phyloP scores from a whole-genome alignment of 2,113 vertebrate species.

The Chunga burmeisteri region DNA sequence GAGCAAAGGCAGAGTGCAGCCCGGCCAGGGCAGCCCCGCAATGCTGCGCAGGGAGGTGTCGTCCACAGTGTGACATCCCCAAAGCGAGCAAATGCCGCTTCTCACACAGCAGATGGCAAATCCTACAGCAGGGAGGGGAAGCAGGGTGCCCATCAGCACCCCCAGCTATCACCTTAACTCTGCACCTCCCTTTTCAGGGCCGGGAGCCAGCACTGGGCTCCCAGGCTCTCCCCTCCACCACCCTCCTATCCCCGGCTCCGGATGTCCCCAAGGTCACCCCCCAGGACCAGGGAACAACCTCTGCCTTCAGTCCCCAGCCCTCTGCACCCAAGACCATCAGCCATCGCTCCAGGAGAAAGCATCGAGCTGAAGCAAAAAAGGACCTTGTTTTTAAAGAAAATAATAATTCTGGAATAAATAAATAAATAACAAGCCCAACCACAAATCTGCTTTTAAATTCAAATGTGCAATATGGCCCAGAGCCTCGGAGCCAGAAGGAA shows the following conservation, averaged over 20 bases:
- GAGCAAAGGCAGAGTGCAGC: neutral
- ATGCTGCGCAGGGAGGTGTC: neutral
- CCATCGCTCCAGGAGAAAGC: neutral
- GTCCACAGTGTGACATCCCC: neutral
- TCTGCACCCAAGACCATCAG: neutral
- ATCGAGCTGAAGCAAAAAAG: neutral
- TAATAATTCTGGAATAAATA: conserved; percentile 42
- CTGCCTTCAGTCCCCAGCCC: neutral
- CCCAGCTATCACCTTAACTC: conserved; percentile 42
- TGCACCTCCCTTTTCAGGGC: conserved; percentile 11
- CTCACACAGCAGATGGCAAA: conserved; percentile 63
- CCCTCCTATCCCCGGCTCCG: neutral
- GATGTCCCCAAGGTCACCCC: neutral
- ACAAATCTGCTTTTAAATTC: conserved; percentile 65
- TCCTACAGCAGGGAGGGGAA: conserved; percentile 38
- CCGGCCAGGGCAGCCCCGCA: neutral
- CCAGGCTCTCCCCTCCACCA: neutral
- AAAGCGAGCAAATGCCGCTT: conserved; percentile 34
- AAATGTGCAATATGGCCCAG: conserved; percentile 67
- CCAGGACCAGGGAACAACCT: neutral
- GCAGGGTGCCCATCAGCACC: conserved; percentile 44
- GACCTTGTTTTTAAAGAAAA: neutral
- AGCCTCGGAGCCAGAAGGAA: conserved; percentile 58
- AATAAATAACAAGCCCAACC: conserved; percentile 36
- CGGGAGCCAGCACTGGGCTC: neutral